Evolutionary conservation across 2,888 invertebrate genomes (phyloP), one percentile per base, ranked within the genome.

Genomic region (Mythimna impura): DNA sequence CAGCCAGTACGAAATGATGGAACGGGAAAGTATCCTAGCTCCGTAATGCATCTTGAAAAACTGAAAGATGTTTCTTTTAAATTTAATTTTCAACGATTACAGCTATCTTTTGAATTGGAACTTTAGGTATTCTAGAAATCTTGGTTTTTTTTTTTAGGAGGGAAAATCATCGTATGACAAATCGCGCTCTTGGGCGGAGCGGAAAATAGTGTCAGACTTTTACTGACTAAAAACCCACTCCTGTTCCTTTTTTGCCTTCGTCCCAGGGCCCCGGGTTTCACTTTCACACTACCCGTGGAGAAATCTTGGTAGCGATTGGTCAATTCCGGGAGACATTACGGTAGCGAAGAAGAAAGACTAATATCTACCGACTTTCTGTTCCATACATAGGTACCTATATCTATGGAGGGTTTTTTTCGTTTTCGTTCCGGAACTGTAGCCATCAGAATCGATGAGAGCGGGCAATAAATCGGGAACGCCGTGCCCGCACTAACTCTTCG

Each of bases 401-500:
- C 34, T 62, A 67, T 52, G 22, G 36, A 80, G 1, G 40, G 14
- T 34, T 74, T 78, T 82, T 78, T 84, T 67, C 62, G 43, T 75
- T 76, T 84, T 73, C 57, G 71, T 68, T 64, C 66, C 65, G 66
- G 67, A 71, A 67, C 74, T 75, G 78, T 66, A 61, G 64, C 66
- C 69, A 78, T 80, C 86, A 86, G 86, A 89, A 90, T 89, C 89
- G 89, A 89, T 88, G 87, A 83, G 84, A 85, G 73, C 82, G 73
- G 66, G 87, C 87, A 86, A 92, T 93, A 94, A 94, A 93, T 93
- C 89, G 87, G 80, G 82, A 82, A 86, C 87, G 83, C 79, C 82
- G 82, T 84, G 83, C 78, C 89, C 90, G 88, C 89, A 90, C 91
- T 93, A 91, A 92, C 92, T 93, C 91, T 92, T 90, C 93, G 93